A percentile compares a stretch with the other conserved stretches of the same genome.
These are phyloP conservation scores for Calosoma granatense DNA, from an alignment of 1,140 invertebrate species.

Conservation along the genomic window DNA sequence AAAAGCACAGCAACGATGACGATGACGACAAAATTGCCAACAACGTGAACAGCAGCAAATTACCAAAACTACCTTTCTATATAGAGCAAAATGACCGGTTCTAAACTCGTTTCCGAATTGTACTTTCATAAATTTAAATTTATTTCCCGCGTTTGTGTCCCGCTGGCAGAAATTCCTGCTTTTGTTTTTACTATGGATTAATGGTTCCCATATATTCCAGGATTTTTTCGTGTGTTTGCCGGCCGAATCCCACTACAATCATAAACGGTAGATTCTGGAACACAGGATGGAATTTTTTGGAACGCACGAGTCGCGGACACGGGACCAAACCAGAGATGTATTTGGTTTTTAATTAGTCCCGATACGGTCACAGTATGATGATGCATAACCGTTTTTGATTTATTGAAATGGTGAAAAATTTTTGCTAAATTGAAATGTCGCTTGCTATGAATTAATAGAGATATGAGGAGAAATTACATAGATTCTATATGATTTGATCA, in stretches of 20 bases:
- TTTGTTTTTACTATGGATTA: slow-evolving; percentile 9
- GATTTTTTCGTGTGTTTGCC: neutral
- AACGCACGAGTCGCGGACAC: neutral
- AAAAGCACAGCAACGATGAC: too few species aligned
- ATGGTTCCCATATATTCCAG: slow-evolving; percentile 6
- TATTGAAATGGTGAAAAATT: neutral
- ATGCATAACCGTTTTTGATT: neutral
- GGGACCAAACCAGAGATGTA: neutral
- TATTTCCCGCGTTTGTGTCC: slow-evolving; percentile 3
- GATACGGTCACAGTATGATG: neutral
- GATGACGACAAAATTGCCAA: too few species aligned
- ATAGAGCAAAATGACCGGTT: too few species aligned
- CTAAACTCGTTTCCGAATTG: neutral
- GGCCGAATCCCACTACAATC: neutral
- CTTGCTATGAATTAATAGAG: too few species aligned
- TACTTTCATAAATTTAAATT: slow-evolving; percentile 9
- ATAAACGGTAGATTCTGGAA: slow-evolving; percentile 1
- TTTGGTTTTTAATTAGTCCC: slow-evolving; percentile 3
- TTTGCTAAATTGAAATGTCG: neutral
- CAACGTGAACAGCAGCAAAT: too few species aligned
- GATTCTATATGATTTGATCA: too few species aligned
- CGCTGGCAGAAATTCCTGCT: slow-evolving; percentile 1
- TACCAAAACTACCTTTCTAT: too few species aligned
- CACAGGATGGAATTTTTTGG: neutral
- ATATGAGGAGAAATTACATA: too few species aligned